phyloP scores from a whole-genome alignment of 2,888 invertebrate genomes.

The Frankliniella fusca region DNA sequence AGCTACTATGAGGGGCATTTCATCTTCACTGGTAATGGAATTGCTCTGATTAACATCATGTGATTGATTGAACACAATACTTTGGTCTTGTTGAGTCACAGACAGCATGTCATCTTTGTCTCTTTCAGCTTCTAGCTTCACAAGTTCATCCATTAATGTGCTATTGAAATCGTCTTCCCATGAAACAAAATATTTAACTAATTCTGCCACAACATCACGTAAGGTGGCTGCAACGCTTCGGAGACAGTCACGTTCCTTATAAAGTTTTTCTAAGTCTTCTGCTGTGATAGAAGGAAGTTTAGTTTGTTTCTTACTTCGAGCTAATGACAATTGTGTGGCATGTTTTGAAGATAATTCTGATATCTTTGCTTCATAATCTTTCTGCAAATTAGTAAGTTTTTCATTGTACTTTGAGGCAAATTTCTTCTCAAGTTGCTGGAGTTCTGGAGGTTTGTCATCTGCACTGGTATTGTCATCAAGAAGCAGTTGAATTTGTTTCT shows the following conservation, averaged over 20 bases:
- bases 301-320: constrained; percentile 36
- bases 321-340: constrained; percentile 32
- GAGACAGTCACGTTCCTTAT: constrained; percentile 57
- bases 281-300: background rate
- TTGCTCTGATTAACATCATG: background rate
- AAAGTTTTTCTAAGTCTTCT: constrained; percentile 21
- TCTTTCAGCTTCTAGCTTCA: constrained; percentile 43
- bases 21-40: constrained; percentile 17
- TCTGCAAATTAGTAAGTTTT: constrained; percentile 51
- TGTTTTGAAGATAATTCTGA: constrained; percentile 32
- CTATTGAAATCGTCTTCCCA: constrained; percentile 77
- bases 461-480: background rate
- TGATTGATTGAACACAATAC: background rate
- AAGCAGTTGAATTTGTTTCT: constrained; percentile 68
- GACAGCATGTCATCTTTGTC: constrained; percentile 10
- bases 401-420: constrained; percentile 63
- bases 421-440: constrained; percentile 45
- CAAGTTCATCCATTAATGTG: constrained; percentile 63
- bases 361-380: constrained; percentile 45
- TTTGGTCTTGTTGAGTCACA: background rate
- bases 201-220: constrained; percentile 61
- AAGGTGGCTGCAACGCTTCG: constrained; percentile 62
- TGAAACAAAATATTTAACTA: constrained; percentile 67
- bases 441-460: constrained; percentile 24
- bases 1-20: constrained; percentile 1